Conservation (phyloP, 2,113 vertebrate species). For the Crotalus horridus region DNA sequence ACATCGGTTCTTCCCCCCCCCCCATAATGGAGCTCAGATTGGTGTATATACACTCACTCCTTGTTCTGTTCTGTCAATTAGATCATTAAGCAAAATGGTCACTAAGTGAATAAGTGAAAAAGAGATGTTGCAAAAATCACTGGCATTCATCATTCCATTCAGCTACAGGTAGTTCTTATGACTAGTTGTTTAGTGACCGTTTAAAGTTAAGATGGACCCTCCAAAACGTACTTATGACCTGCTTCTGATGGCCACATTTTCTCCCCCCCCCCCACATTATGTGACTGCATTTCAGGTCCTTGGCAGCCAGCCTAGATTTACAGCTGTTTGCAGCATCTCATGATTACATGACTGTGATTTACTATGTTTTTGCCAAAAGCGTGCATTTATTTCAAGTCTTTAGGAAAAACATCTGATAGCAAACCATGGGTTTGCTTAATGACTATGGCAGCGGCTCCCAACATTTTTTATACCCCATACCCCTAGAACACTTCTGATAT, state of each 20-base stretch:
- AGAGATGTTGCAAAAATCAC: neutral
- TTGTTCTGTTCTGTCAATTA: neutral
- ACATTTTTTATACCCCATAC: too few species aligned
- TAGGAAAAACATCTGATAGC: neutral
- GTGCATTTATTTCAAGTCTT: neutral
- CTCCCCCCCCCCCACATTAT: neutral
- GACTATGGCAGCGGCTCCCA: neutral
- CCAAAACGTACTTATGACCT: neutral
- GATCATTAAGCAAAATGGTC: neutral
- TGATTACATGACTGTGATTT: neutral
- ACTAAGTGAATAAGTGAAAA: neutral
- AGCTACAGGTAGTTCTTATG: neutral
- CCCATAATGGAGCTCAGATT: neutral
- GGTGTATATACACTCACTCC: neutral
- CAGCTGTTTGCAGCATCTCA: neutral
- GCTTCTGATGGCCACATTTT: neutral
- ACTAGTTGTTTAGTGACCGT: neutral
- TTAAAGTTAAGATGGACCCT: neutral
- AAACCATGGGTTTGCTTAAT: neutral
- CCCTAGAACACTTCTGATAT: too few species aligned
- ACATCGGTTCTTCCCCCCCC: neutral
- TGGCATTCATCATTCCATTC: neutral
- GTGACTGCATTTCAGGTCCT: neutral
- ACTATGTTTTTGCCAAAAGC: neutral
- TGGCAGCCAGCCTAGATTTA: neutral